Evolutionary conservation across 2,888 invertebrate species (phyloP).

Genomic region (Osedax frankpressi): DNA sequence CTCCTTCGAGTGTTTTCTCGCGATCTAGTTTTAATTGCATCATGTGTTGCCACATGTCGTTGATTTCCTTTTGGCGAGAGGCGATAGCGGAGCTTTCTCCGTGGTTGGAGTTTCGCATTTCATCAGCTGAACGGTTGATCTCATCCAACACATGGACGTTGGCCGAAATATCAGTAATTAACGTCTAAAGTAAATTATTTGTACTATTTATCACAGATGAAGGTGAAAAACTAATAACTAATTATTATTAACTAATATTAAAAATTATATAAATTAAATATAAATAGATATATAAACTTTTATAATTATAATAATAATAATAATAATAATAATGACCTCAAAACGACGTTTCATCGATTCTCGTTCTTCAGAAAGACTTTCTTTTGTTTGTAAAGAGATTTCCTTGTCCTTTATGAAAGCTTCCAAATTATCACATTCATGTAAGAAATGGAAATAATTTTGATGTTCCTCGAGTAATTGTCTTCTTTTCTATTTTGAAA

Average conservation of each 20-base stretch:
- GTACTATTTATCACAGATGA: too few relatives aligned
- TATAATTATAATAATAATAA: background rate
- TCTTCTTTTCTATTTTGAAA: background rate
- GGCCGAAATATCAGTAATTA: conserved; percentile 85
- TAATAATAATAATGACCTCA: conserved; percentile 53
- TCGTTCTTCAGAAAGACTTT: conserved; percentile 74
- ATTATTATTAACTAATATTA: background rate
- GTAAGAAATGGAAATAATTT: conserved; percentile 77
- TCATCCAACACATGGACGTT: conserved; percentile 79
- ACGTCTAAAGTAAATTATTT: conserved; percentile 56
- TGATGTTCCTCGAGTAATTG: background rate
- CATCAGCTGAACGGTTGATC: conserved; percentile 73
- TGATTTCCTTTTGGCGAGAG: conserved; percentile 66
- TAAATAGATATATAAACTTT: background rate
- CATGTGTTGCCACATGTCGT: conserved; percentile 74
- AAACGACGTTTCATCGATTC: conserved; percentile 85
- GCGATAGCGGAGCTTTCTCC: conserved; percentile 69
- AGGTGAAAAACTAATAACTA: too few relatives aligned
- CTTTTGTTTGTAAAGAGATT: conserved; percentile 61
- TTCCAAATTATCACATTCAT: conserved; percentile 93
- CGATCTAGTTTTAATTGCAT: conserved; percentile 74
- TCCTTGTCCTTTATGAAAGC: conserved; percentile 94
- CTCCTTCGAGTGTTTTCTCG: conserved; percentile 79
- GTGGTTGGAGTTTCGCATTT: conserved; percentile 68
- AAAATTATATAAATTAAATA: background rate